Percentiles rank a stretch among this genome's conserved stretches.
Conservation (phyloP, 1,140 invertebrate genomes). For the Macrocentrus cingulum region DNA sequence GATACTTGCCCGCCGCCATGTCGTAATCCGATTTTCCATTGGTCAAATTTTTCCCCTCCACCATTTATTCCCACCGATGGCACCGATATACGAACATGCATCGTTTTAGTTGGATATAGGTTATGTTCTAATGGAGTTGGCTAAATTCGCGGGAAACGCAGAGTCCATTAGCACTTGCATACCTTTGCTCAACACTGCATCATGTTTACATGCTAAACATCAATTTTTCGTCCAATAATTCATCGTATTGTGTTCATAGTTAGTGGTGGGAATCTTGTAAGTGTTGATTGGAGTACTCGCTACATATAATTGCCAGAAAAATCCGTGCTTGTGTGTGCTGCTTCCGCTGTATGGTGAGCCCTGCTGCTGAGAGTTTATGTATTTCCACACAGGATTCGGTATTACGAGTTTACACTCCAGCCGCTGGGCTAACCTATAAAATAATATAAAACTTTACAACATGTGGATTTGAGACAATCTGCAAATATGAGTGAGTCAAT, state of each 20-base stretch:
- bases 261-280: no score
- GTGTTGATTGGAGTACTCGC: no score
- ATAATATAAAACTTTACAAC: not conserved
- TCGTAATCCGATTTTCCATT: no score
- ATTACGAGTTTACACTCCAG: not conserved
- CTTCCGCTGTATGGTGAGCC: not conserved
- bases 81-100: no score
- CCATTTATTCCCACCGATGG: no score
- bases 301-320: no score
- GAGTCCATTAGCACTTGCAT: conserved; percentile 8
- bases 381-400: not conserved
- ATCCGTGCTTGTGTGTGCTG: no score
- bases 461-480: not conserved
- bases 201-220: conserved; percentile 7
- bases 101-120: no score
- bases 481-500: not conserved
- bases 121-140: no score
- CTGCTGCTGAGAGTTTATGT: not conserved
- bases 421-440: not conserved
- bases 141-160: conserved; percentile 27
- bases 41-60: no score
- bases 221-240: not conserved
- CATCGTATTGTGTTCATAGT: not conserved
- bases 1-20: no score
- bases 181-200: conserved; percentile 6